Evolutionary conservation across 1,140 invertebrate species (phyloP).

Genomic region (Maniola jurtina): DNA sequence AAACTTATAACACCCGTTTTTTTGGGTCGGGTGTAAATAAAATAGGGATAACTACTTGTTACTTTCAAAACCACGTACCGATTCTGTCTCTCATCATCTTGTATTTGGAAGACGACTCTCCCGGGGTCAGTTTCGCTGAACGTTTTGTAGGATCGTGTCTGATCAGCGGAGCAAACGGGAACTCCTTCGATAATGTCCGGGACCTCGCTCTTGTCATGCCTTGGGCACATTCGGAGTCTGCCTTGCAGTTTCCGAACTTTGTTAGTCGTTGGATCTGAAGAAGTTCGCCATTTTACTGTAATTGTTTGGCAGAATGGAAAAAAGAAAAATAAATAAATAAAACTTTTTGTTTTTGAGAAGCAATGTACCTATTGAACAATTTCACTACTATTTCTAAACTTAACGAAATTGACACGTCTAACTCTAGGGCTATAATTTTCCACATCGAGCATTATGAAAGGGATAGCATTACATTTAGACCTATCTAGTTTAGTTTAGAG

Average conservation of each 20-base stretch:
- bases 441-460: no score
- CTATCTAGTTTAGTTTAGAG: no score
- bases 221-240: conserved; percentile 60
- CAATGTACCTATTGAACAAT: no score
- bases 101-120: conserved; percentile 60
- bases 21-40: no score
- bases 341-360: background rate
- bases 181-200: conserved; percentile 78
- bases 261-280: conserved; percentile 69
- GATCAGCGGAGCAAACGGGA: conserved; percentile 69
- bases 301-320: conserved; percentile 11
- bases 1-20: no score
- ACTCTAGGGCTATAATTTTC: no score
- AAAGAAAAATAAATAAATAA: conserved; percentile 8
- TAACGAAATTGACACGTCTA: no score
- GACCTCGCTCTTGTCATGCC: conserved; percentile 74
- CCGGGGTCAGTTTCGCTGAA: conserved; percentile 39
- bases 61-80: conserved; percentile 40
- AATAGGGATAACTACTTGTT: background rate
- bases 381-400: no score
- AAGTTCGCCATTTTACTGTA: conserved; percentile 72
- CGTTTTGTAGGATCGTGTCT: conserved; percentile 38
- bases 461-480: no score
- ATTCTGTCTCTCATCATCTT: conserved; percentile 56
- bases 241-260: conserved; percentile 65